Evolutionary conservation across 1,140 invertebrate genomes (phyloP).

Genomic region (Colletes latitarsis): DNA sequence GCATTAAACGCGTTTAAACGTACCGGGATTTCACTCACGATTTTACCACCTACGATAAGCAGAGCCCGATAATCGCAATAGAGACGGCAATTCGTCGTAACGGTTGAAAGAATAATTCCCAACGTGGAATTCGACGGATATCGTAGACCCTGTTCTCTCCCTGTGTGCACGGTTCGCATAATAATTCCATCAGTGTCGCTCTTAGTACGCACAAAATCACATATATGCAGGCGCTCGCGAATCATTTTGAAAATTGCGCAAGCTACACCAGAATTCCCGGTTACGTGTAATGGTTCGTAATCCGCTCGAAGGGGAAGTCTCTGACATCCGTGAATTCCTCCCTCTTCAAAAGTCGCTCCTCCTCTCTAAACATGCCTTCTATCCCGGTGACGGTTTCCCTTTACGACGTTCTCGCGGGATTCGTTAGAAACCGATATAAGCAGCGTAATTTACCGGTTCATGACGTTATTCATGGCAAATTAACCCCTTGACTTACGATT

Average conservation of each 20-base stretch:
- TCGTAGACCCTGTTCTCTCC: constrained; percentile 3
- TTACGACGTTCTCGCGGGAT: constrained; percentile 24
- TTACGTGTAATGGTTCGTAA: constrained; percentile 48
- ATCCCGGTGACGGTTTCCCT: not conserved
- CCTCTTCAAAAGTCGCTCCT: not conserved
- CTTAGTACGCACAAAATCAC: constrained; percentile 52
- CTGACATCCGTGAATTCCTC: constrained; percentile 3
- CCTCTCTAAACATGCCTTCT: not conserved
- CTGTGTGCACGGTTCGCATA: constrained; percentile 30
- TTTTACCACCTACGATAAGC: constrained; percentile 50
- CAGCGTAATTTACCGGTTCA: constrained; percentile 45
- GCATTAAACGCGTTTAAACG: constrained; percentile 63
- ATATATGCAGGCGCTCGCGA: constrained; percentile 30
- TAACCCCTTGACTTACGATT: not conserved
- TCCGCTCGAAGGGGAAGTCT: constrained; percentile 3
- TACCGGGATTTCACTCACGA: constrained; percentile 61
- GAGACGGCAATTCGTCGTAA: constrained; percentile 61
- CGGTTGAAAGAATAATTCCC: constrained; percentile 43
- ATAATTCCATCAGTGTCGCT: constrained; percentile 47
- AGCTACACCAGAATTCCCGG: not conserved
- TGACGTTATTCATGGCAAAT: constrained; percentile 31
- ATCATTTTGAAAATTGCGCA: constrained; percentile 48
- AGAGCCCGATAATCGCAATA: constrained; percentile 60
- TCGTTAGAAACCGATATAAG: constrained; percentile 47
- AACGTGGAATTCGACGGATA: constrained; percentile 16